Evolutionary conservation across 2,113 vertebrate genomes (phyloP).

Genomic region (Datnioides undecimradiatus): DNA sequence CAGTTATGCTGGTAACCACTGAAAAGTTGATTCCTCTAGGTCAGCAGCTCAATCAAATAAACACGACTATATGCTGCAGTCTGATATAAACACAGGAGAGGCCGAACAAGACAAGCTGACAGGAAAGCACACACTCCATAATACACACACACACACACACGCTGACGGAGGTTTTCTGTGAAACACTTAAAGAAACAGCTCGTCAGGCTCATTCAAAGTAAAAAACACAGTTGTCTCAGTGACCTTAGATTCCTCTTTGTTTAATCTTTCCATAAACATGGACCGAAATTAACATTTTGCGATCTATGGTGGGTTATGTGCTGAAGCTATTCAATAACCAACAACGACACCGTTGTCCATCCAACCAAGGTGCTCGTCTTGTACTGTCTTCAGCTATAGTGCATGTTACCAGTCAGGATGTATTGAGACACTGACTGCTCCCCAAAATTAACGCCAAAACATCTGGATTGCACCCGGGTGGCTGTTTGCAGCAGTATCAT

Average conservation of each 20-base stretch:
- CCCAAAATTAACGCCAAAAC: no score
- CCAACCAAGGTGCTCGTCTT: not conserved
- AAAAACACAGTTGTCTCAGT: no score
- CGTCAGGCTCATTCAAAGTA: no score
- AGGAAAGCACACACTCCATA: not conserved
- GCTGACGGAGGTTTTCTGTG: not conserved
- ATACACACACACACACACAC: not conserved
- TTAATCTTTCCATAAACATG: no score
- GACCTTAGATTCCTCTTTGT: no score
- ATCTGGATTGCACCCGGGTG: no score
- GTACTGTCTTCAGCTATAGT: not conserved
- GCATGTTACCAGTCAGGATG: not conserved
- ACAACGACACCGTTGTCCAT: no score
- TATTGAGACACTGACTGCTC: no score
- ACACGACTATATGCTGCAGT: slow-evolving; percentile 1
- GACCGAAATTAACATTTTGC: no score
- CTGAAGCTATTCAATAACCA: no score
- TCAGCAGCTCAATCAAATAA: slow-evolving; percentile 45
- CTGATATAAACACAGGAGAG: slow-evolving; percentile 12
- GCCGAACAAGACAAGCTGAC: not conserved
- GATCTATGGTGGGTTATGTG: no score
- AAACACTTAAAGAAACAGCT: not conserved
- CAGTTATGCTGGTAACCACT: slow-evolving; percentile 48
- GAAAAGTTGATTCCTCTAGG: slow-evolving; percentile 36
- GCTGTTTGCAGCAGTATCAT: no score